phyloP scores from a whole-genome alignment of 2,113 vertebrate species.

The Anser brachyrhynchus region DNA sequence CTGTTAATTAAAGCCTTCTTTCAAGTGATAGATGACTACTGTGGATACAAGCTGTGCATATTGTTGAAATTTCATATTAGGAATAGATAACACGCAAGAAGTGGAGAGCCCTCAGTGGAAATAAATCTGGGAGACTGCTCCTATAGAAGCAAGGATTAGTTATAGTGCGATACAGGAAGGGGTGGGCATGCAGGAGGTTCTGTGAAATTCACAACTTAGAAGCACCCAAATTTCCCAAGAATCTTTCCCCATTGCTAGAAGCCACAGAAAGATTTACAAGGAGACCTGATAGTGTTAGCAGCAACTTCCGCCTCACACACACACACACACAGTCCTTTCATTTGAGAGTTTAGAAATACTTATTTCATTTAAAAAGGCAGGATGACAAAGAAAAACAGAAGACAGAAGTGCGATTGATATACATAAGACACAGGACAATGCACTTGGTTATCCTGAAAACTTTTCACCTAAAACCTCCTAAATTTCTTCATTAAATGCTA shows the following conservation, averaged over 20 bases:
- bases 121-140: background rate
- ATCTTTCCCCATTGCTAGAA: background rate
- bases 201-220: background rate
- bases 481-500: background rate
- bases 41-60: background rate
- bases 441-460: background rate
- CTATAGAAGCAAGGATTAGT: background rate
- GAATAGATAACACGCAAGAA: background rate
- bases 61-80: background rate
- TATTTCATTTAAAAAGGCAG: background rate
- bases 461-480: background rate
- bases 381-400: background rate
- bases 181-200: background rate
- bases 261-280: background rate
- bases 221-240: background rate
- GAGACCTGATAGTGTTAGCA: background rate
- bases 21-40: slow-evolving; percentile 19
- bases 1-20: slow-evolving; percentile 45
- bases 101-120: background rate
- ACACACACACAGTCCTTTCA: background rate
- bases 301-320: accelerated
- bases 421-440: background rate
- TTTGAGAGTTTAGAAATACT: background rate
- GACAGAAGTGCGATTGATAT: background rate
- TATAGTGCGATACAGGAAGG: background rate